Conservation (phyloP, 2,888 invertebrate genomes). For the Theodoxus fluviatilis region DNA sequence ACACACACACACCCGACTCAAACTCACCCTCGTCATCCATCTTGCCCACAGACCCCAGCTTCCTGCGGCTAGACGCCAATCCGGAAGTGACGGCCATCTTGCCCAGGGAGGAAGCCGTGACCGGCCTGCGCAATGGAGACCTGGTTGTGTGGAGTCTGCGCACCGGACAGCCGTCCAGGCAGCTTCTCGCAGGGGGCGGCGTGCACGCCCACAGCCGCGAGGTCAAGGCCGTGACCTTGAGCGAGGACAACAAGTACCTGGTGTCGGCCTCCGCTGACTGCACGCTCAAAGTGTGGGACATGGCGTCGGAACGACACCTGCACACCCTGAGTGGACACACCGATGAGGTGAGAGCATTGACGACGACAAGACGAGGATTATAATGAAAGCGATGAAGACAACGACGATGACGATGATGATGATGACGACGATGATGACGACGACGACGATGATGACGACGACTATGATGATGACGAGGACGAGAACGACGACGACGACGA, state of each 20-base stretch:
- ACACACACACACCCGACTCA: no score
- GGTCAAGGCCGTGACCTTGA: slow-evolving; percentile 60
- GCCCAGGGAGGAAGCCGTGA: slow-evolving; percentile 63
- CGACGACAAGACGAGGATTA: background rate
- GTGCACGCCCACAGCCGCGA: slow-evolving; percentile 59
- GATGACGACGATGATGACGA: no score
- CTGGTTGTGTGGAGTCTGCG: slow-evolving; percentile 64
- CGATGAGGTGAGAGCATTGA: slow-evolving; percentile 62
- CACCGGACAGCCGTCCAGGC: slow-evolving; percentile 55
- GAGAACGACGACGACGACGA: background rate
- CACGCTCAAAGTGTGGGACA: slow-evolving; percentile 63
- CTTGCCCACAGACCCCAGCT: slow-evolving; percentile 59
- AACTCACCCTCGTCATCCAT: no score
- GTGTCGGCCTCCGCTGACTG: slow-evolving; percentile 64
- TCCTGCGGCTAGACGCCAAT: slow-evolving; percentile 61
- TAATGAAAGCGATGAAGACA: background rate
- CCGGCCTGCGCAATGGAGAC: slow-evolving; percentile 64
- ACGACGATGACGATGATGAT: no score
- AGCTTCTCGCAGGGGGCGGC: slow-evolving; percentile 53
- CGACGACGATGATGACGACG: no score
- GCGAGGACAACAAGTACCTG: slow-evolving; percentile 59
- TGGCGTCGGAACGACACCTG: slow-evolving; percentile 59
- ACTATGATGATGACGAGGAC: background rate
- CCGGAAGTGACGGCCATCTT: slow-evolving; percentile 62
- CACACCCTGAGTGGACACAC: slow-evolving; percentile 61